Conservation (phyloP, 92 coral and sea anemone genomes). For the Micromussa lordhowensis region DNA sequence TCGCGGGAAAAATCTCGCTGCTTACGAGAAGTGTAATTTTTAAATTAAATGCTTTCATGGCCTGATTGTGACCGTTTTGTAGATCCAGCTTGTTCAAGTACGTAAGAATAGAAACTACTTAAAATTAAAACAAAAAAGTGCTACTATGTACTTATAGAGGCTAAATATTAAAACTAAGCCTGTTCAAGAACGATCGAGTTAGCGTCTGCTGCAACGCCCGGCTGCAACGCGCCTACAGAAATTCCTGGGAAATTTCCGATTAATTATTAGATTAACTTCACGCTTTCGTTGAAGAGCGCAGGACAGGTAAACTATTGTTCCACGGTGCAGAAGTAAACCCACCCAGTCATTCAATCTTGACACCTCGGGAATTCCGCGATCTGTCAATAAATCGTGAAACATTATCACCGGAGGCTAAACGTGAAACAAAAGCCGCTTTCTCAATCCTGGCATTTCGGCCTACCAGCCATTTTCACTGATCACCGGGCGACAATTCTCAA, state of each 20-base stretch:
- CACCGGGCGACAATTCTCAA: conserved; percentile 56
- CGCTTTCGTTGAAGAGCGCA: not conserved
- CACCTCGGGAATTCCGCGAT: conserved; percentile 58
- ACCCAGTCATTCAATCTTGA: conserved; percentile 29
- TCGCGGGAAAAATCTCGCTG: not conserved
- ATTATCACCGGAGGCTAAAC: conserved; percentile 62
- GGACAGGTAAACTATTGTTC: conserved; percentile 44
- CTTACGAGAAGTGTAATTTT: not conserved
- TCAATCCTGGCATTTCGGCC: conserved; percentile 74
- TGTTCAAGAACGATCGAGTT: not conserved
- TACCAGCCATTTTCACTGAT: conserved; percentile 58
- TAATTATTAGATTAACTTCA: conserved; percentile 35
- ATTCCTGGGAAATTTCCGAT: conserved; percentile 28
- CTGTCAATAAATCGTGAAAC: conserved; percentile 69
- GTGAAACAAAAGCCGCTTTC: conserved; percentile 81
- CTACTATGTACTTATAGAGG: not conserved
- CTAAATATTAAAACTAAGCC: not conserved
- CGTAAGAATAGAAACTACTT: not conserved
- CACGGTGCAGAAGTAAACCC: conserved; percentile 7
- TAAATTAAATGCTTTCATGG: too few species aligned
- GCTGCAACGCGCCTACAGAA: not conserved
- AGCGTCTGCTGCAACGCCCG: not conserved
- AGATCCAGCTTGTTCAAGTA: not conserved
- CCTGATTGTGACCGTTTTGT: too few species aligned
- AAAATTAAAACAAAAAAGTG: not conserved